Base-by-base conservation (phyloP, 2,797 vertebrate genomes). In the Gallirallus australis region DNA sequence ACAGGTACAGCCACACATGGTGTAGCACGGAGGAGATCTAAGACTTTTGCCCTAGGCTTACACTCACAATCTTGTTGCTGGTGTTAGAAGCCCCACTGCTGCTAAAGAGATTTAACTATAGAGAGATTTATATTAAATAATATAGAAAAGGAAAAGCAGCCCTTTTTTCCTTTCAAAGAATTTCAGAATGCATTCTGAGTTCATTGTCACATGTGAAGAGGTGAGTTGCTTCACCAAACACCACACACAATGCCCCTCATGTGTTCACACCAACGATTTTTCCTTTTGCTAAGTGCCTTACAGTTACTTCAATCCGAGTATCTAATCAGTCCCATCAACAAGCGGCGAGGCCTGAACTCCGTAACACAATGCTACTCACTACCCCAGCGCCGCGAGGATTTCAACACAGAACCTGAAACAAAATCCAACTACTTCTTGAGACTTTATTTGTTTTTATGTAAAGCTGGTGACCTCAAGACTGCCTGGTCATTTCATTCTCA, bases 401-500 rank as follows among this genome's bases (percentile, higher is more conserved):
- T 97, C 82, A 92, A 88, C 77, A 83, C 42, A 93, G 70, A 94
- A 94, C 56, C 39, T 70, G 45, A 97, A 97, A 96, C 66, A 76
- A 93, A 95, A 95, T 77, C 91, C 82, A 95, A 60, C 93, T 84
- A 65, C 61, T 90, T 93, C 45, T 92, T 77, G 66, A 90, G 86
- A 73, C 91, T 96, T 94, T 97, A 97, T 97, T 97, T 97, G 95
- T 97, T 97, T 97, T 97, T 96, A 94, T 83, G 82, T 69, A 82
- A 91, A 89, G 82, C 82, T 86, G 72, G 87, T 96, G 97, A 97
- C 97, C 97, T 94, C 95, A 91, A 96, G 96, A 83, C 81, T 94
- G 96, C 96, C 90, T 97, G 97, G 96, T 97, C 96, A 30, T 96
- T 96, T 96, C 86, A 97, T 97, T 97, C 97, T 97, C 97, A 97